Base-by-base conservation (phyloP, 2,888 invertebrate genomes). In the Sialis lutaria region DNA sequence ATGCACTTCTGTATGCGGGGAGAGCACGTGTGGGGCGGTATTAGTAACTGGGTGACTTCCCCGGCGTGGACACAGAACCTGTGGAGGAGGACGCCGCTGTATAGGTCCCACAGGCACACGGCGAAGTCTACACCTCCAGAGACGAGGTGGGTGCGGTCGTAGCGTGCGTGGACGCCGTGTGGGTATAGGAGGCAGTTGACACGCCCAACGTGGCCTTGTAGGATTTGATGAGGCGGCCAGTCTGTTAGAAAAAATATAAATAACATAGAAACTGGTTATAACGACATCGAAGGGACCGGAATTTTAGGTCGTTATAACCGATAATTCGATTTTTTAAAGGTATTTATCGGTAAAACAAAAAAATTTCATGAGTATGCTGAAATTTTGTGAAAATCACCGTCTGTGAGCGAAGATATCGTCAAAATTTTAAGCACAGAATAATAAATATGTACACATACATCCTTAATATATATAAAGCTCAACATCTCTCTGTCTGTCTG, bases 81-180 rank as follows among this genome's bases (percentile, higher is more conserved):
- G 62, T 97, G 92, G 47, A 98, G 68, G 37, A 95, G 67, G 2
- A 79, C 79, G 3, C 95, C 93, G 33, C 84, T 83, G 60, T 87
- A 88, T 53, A 97, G 69, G 61, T 97, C 95, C 96, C 96, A 97
- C 0, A 97, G 70, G 55, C 91, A 92, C 4, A 95, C 93, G 0
- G 95, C 92, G 68, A 98, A 98, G 67, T 98, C 98, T 8, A 93
- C 89, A 1, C 96, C 95, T 1, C 98, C 98, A 0, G 93, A 95
- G 0, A 97, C 79, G n/a, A 93, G 68, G 61, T 89, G 84, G 0
- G 84, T 73, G 53, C 83, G 81, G 61, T 92, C 91, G 61, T 91
- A 96, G 61, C 93, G 81, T 4, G 77, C 73, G 58, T 89, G 86
- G 6, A 92, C 83, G 56, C 93, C 85, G 56, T 93, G 86, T 0